phyloP scores from a whole-genome alignment of 2,113 vertebrate genomes.

The Spilogale gracilis region DNA sequence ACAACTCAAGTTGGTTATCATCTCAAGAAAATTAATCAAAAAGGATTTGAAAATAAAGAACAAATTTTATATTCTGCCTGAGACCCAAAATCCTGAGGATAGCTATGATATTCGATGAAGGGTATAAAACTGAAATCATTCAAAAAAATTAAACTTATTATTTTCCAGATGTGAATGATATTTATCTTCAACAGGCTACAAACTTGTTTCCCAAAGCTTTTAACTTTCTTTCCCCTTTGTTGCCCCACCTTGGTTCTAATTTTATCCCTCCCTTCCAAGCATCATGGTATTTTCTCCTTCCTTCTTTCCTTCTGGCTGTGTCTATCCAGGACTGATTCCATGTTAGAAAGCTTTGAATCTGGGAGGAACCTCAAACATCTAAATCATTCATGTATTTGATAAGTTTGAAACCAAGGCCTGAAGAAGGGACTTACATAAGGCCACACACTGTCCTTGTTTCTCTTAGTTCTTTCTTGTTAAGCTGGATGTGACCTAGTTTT shows the following conservation, averaged over 20 bases:
- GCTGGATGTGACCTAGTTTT: constrained; percentile 44
- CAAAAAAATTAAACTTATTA: background rate
- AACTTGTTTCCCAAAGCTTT: background rate
- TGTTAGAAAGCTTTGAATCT: background rate
- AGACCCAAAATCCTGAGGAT: background rate
- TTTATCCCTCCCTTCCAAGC: background rate
- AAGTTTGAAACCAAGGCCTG: background rate
- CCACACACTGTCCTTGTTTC: constrained; percentile 2
- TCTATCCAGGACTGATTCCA: background rate
- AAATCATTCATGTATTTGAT: background rate
- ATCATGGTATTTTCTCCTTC: background rate
- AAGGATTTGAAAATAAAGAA: background rate
- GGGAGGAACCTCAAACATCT: background rate
- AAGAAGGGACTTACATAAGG: constrained; percentile 37
- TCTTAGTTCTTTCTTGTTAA: constrained; percentile 39
- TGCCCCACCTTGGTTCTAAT: background rate
- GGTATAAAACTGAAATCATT: background rate
- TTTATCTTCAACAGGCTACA: background rate
- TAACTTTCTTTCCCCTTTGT: background rate
- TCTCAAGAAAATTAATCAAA: background rate
- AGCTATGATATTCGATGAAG: background rate
- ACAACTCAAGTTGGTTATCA: background rate
- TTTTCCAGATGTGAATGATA: constrained; percentile 4
- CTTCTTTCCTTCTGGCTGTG: background rate
- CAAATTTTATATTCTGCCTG: background rate